Evolutionary conservation across 2,113 vertebrate species (phyloP), one percentile per base, ranked within the genome.

Genomic region (Enhydra lutris): DNA sequence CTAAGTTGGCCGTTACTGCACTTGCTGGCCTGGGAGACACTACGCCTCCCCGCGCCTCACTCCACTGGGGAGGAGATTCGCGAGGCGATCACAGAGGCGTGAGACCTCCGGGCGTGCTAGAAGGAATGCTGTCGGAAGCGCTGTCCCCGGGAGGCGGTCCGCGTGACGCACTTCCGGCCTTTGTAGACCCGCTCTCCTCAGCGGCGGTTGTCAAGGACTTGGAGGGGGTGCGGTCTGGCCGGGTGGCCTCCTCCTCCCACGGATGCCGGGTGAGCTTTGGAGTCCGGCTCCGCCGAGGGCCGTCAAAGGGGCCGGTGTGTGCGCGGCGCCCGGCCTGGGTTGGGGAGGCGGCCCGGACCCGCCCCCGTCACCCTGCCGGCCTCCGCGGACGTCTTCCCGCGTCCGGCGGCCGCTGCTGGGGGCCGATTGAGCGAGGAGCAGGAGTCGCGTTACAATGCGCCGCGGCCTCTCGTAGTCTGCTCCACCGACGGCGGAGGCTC

Each of bases 111-210:
- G 13, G 29, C 29, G 45, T 69, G 45, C 93, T 65, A 69, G 93
- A 95, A 15, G 12, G 81, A 39, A 63, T 50, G 20, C 59, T 13
- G 73, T 86, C 18, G 9, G 55, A 71, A 63, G 23, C 14, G 24
- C 24, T 1, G 42, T 36, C 12, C 12, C 3, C 1, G 1, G 12
- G 29, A 5, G 24, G n/a, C 57, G 9, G 31, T 11, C 7, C 0
- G 7, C 3, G 36, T 93, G 91, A 91, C 86, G 95, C 59, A 95
- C 93, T 95, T 97, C 97, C 93, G 86, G 90, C 5, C 91, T 83
- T 90, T 87, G 86, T 90, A 13, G 73, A 14, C 7, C 21, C 0
- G 21, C 36, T 0, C 23, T 36, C 17, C 39, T 6, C 4, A 23
- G 65, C 67, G 3, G 57, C 73, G 74, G 42, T 47, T 39, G 85